Base-by-base conservation (phyloP, 2,113 vertebrate species). In the Trematomus loennbergii region DNA sequence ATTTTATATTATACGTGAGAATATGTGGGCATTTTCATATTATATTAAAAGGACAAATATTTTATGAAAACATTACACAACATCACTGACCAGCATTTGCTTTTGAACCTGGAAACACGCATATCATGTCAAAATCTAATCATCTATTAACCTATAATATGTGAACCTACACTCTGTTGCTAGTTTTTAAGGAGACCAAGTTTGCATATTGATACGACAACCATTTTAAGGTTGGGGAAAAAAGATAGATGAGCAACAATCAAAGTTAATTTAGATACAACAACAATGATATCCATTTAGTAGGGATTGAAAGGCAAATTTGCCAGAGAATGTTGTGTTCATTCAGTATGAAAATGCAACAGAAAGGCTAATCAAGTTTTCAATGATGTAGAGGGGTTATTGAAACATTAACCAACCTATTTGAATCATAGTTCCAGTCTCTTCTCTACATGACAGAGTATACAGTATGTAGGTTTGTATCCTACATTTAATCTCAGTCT, bases 101-200 rank as follows among this genome's bases (percentile, higher is more conserved):
- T 63, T 76, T 79, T 72, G 25, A 71, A 12, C 36, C 49, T 17
- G 9, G 29, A 58, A 58, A 82, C 53, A 52, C 17, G 13, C 61
- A 20, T 3, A 20, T 3, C 1, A 22, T 43, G n/a, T 64, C 43
- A 33, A 25, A 43, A 62, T 49, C 15, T 13, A 61, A 22, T 12
- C 9, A 22, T 12, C 11, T 36, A 36, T 61, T 36, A 22, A 20
- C 45, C 17, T 50, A 0, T 8, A 15, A 12, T 22, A 17, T 52
- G 13, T 63, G 16, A 18, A 25, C 6, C 45, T n/a, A 46, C 29
- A 29, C 29, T 29, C 29, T 29, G 29, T 29, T 29, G 29, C 29
- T 29, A 29, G 29, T 29, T 29, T 29, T 29, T 29, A 29, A 25
- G 9, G 36, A 40, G 36, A 29, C 22, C 22, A 57, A 57, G 5